Conservation (phyloP, 2,113 vertebrate species). For the Micromys minutus region DNA sequence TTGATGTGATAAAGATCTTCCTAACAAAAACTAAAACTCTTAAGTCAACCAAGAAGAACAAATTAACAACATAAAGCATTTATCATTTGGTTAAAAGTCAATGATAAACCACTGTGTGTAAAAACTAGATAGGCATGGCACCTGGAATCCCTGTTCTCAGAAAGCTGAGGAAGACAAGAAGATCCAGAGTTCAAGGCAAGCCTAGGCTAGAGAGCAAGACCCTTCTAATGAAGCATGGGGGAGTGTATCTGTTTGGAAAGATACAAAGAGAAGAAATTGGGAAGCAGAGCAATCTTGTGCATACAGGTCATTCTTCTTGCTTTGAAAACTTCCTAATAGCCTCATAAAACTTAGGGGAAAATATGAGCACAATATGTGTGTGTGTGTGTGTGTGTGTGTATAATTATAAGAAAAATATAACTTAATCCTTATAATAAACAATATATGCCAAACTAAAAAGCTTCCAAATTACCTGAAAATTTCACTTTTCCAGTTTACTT, state of each 20-base stretch:
- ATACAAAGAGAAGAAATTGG: background rate
- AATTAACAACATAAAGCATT: slow-evolving; percentile 4
- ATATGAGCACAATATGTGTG: no score
- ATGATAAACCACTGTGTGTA: background rate
- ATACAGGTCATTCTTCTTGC: background rate
- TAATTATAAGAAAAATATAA: slow-evolving; percentile 24
- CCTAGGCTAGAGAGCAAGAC: background rate
- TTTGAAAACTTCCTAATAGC: slow-evolving; percentile 12
- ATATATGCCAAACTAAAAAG: slow-evolving; percentile 57
- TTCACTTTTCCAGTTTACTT: slow-evolving; percentile 27
- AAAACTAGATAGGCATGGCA: background rate
- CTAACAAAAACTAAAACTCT: slow-evolving; percentile 31
- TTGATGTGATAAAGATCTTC: background rate
- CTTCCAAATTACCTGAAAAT: slow-evolving; percentile 15
- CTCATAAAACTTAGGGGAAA: background rate
- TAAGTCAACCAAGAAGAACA: background rate
- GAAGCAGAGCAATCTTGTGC: background rate
- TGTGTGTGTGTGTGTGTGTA: no score
- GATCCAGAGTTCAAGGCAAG: background rate
- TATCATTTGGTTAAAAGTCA: background rate
- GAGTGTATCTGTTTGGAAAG: background rate
- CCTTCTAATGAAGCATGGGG: background rate
- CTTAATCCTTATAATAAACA: background rate
- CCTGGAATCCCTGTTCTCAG: background rate
- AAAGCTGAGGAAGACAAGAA: background rate